Evolutionary conservation across 2,113 vertebrate species (phyloP), one percentile per base, ranked within the genome.

Genomic region (Oryzias celebensis): DNA sequence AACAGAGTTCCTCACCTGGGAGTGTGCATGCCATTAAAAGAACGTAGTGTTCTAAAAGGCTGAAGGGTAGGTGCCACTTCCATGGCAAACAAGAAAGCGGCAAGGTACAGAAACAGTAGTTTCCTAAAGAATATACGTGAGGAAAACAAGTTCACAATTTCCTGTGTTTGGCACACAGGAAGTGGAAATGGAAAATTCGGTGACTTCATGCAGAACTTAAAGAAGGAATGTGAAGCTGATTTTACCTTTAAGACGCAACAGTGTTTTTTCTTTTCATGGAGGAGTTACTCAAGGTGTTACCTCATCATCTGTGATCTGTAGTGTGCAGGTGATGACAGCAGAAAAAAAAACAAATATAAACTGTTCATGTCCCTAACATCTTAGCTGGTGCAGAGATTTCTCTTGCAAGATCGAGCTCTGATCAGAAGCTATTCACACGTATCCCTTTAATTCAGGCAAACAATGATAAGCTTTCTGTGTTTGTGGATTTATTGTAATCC

Each of bases 1-100:
- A 52, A 49, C 15, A 14, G 42, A 83, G 73, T 84, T 80, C 79
- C 70, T 84, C 18, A 41, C 41, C 22, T 61, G 75, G 84, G 86
- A 78, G 83, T 62, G 78, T 69, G 51, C 58, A 47, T 45, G 42
- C 60, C 13, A 18, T 45, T 55, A 50, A 47, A 22, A 15, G 31
- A 57, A 68, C 49, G 63, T 46, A 31, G 64, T 24, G 66, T 31
- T 17, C 6, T 14, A 56, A 22, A 70, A 65, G 10, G n/a, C 65
- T 71, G 10, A 45, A 50, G 24, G 75, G 44, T 65, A 14, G 4
- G 22, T 43, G 66, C 51, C 65, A 46, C 66, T 48, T 67, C 64
- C 46, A 65, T 18, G 52, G 17, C 43, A 53, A 71, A 51, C 36
- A 67, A 14, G 45, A 58, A 49, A 50, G 24, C 44, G 15, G 13